Evolutionary conservation across 2,888 invertebrate genomes (phyloP), one percentile per base, ranked within the genome.

Genomic region (Parasteatoda lunata): DNA sequence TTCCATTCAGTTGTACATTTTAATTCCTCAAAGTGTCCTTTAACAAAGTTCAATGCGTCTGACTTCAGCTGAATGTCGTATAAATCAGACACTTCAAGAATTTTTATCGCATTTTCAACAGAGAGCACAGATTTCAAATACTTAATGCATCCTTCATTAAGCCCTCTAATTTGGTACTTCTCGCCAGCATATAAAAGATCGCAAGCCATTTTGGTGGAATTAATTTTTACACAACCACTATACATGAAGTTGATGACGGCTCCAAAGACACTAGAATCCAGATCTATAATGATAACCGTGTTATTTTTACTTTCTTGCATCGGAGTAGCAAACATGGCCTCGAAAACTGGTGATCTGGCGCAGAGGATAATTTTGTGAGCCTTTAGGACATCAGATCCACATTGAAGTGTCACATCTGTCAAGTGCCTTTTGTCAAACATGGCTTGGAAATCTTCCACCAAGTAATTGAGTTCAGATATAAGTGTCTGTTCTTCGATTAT

Each of bases 291-390:
- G 7, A 64, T 15, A n/a, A 76, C 75, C 13, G 11, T 49, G n/a
- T 65, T 49, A 5, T 45, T 11, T n/a, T n/a, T 4, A 13, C n/a
- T 15, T 64, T 76, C 75, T 45, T 49, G 15, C 75, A 76, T 76
- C 4, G 30, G n/a, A 15, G 2, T 48, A 3, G 4, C 13, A 15
- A 76, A 76, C 64, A 64, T 64, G 8, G 75, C 75, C 3, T 15
- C 49, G 4, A 76, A 76, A 1, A 76, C 75, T 13, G 75, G 75
- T 3, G 75, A 76, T 47, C 75, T 76, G 4, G 75, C 48, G 9
- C 48, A 64, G 8, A 76, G 65, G 8, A 76, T 76, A n/a, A 8
- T 65, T 48, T 65, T 76, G 48, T 76, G 75, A 47, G 65, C 75
- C 0, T 45, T 59, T 0, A 76, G 47, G 6, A n/a, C 49, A 48